A percentile compares a stretch with the other conserved stretches of the same genome.
Evolutionary conservation across 2,888 invertebrate genomes (phyloP).

Genomic region (Leptothorax acervorum): DNA sequence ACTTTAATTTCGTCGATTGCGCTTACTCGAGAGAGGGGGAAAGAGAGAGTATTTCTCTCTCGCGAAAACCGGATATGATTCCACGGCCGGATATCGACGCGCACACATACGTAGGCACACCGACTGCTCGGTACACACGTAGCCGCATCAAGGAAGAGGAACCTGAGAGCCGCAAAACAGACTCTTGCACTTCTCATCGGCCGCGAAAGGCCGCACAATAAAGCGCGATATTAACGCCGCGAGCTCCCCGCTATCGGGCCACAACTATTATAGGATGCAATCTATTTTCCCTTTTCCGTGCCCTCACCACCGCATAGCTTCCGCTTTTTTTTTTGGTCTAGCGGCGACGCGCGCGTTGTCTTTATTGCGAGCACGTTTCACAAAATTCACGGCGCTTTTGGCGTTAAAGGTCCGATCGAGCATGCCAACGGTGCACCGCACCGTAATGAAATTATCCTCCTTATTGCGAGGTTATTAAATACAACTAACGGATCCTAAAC

Average conservation of each 20-base stretch:
- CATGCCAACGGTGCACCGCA: neutral
- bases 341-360: slow-evolving; percentile 3
- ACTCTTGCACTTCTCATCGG: neutral
- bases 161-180: neutral
- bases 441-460: slow-evolving; percentile 13
- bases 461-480: slow-evolving; percentile 6
- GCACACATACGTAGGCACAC: neutral
- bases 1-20: slow-evolving; percentile 7
- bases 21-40: neutral
- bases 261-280: slow-evolving; percentile 28
- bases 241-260: slow-evolving; percentile 13
- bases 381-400: slow-evolving; percentile 25
- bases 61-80: slow-evolving; percentile 43
- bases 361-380: slow-evolving; percentile 35
- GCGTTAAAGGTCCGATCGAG: slow-evolving; percentile 11
- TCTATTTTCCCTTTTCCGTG: neutral
- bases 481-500: neutral
- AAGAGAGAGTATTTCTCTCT: neutral
- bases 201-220: slow-evolving; percentile 34
- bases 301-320: neutral
- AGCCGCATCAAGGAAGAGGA: neutral
- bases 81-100: neutral
- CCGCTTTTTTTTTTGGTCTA: slow-evolving; percentile 27
- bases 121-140: neutral
- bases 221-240: slow-evolving; percentile 56